phyloP scores from a whole-genome alignment of 2,797 vertebrate species.

The Xenopus petersii region DNA sequence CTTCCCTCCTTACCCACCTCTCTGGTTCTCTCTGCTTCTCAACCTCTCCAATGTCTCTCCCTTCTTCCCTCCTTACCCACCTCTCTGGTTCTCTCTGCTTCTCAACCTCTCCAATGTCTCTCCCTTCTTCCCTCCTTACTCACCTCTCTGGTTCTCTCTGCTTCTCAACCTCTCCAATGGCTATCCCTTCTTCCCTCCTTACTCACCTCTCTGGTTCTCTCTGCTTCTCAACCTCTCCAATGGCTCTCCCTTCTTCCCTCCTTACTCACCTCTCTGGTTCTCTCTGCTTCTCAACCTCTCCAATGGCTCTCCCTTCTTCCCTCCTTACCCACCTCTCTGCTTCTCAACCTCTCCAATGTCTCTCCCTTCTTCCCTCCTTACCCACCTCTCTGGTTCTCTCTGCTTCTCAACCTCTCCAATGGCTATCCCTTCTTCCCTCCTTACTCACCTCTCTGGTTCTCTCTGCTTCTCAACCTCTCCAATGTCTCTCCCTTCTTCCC shows the following conservation, averaged over 20 bases:
- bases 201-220: too few species aligned
- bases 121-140: background rate
- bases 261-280: background rate
- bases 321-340: background rate
- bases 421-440: background rate
- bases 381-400: too few species aligned
- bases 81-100: background rate
- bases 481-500: background rate
- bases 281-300: background rate
- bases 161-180: too few species aligned
- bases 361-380: background rate
- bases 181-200: too few species aligned
- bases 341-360: background rate
- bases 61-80: background rate
- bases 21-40: background rate
- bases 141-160: too few species aligned
- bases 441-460: background rate
- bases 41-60: background rate
- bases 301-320: background rate
- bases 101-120: background rate
- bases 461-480: background rate
- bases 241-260: background rate
- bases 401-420: background rate
- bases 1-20: background rate
- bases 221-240: background rate